Evolutionary conservation across 2,113 vertebrate genomes (phyloP).

Genomic region (Empidonax alnorum): DNA sequence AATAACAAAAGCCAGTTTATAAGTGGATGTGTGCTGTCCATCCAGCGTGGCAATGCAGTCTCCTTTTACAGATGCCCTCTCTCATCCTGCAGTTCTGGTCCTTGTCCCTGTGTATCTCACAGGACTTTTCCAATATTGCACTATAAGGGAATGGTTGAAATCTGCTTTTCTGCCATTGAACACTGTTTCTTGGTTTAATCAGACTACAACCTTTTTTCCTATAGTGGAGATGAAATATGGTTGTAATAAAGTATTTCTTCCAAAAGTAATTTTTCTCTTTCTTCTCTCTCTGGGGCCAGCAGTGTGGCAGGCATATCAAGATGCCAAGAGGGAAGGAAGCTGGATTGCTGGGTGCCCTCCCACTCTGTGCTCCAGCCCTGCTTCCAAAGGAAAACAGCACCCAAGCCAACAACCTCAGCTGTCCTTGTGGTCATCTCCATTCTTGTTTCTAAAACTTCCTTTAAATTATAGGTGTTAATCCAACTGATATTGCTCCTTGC

Average conservation of each 20-base stretch:
- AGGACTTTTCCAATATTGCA: background rate
- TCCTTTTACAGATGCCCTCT: background rate
- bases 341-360: background rate
- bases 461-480: background rate
- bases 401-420: background rate
- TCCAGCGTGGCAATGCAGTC: background rate
- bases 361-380: background rate
- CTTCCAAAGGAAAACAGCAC: background rate
- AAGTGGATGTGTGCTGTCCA: background rate
- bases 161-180: background rate
- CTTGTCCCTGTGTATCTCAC: background rate
- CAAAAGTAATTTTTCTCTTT: background rate
- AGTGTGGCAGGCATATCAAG: background rate
- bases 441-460: background rate
- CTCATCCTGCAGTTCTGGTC: background rate
- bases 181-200: background rate
- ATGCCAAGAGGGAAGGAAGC: rapidly evolving
- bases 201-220: background rate
- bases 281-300: background rate
- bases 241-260: background rate
- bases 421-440: background rate
- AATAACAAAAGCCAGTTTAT: background rate
- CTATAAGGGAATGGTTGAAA: background rate
- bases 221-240: background rate
- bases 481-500: background rate